Conservation (phyloP, 2,888 invertebrate genomes). For the Gastracanthus pulcherrimus region DNA sequence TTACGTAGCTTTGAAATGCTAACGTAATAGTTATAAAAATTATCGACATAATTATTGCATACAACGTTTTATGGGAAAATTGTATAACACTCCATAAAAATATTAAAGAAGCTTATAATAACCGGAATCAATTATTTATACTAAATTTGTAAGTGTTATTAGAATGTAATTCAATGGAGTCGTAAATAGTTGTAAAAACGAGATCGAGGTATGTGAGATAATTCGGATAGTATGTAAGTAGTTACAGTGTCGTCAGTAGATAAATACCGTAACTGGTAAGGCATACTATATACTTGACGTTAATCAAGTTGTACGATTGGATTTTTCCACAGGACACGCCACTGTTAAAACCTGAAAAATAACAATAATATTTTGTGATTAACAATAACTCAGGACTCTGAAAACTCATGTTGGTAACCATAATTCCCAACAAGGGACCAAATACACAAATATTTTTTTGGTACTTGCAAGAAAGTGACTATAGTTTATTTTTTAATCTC, state of each 20-base stretch:
- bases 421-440: too few species aligned
- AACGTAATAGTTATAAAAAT: constrained; percentile 2
- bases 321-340: too few species aligned
- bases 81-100: background rate
- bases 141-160: background rate
- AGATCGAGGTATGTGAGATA: background rate
- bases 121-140: background rate
- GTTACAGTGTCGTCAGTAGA: background rate
- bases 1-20: background rate
- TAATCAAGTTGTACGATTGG: too few species aligned
- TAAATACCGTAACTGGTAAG: background rate
- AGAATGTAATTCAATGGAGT: background rate
- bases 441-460: too few species aligned
- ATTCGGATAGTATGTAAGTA: background rate
- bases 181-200: background rate
- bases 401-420: too few species aligned
- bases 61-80: background rate
- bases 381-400: too few species aligned
- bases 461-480: too few species aligned
- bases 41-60: background rate
- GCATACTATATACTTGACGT: background rate
- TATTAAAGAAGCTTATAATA: background rate
- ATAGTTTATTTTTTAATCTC: too few species aligned
- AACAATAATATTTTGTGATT: too few species aligned
- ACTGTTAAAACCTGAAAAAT: too few species aligned